These are phyloP conservation scores for Crepidodera aurea DNA, from an alignment of 2,888 invertebrate genomes.

Conservation along the genomic window DNA sequence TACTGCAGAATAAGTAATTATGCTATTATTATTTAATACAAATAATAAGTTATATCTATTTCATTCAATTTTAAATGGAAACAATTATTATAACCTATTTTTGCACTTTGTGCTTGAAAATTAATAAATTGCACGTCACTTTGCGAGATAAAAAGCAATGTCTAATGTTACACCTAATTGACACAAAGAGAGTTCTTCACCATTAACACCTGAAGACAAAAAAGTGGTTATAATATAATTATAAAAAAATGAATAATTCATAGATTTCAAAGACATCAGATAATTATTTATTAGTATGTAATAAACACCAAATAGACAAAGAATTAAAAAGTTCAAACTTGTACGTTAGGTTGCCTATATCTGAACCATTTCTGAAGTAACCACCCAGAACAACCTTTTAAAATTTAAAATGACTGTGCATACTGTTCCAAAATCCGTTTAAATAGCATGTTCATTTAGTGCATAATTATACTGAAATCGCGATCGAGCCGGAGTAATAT, in stretches of 20 bases:
- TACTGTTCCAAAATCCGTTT: too few relatives aligned
- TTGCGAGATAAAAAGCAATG: slow-evolving; percentile 1
- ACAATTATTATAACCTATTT: slow-evolving; percentile 9
- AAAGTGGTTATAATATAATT: neutral
- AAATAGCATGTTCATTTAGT: too few relatives aligned
- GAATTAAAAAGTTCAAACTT: neutral
- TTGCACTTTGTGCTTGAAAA: neutral
- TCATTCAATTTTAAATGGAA: slow-evolving; percentile 4
- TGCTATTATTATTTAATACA: neutral
- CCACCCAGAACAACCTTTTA: too few relatives aligned
- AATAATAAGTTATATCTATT: neutral
- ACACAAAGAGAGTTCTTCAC: neutral
- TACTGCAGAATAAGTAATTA: neutral
- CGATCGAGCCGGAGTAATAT: too few relatives aligned
- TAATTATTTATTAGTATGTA: neutral
- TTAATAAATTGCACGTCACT: slow-evolving; percentile 28
- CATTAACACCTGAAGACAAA: neutral
- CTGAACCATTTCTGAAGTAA: neutral
- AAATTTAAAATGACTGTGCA: too few relatives aligned
- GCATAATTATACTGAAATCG: too few relatives aligned
- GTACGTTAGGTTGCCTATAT: neutral
- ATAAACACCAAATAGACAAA: neutral
- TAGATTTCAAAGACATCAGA: neutral
- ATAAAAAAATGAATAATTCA: neutral
- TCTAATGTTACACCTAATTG: slow-evolving; percentile 1